phyloP scores from a whole-genome alignment of 2,113 vertebrate species.

The Mus spicilegus region DNA sequence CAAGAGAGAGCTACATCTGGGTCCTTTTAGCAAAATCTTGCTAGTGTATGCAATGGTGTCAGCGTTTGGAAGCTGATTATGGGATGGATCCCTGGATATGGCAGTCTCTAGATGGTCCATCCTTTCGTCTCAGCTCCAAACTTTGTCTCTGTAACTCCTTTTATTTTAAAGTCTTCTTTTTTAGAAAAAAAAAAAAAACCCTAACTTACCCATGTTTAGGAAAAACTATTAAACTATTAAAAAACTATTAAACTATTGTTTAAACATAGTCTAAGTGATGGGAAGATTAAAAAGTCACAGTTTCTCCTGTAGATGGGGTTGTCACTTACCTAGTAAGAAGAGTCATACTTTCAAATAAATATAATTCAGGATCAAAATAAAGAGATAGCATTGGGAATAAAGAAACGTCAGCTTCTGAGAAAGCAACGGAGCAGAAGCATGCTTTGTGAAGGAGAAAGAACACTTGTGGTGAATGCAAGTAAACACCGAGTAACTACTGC shows the following conservation, averaged over 20 bases:
- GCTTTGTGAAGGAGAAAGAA: not conserved
- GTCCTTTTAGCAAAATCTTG: too few relatives aligned
- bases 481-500: not conserved
- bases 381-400: not conserved
- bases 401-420: not conserved
- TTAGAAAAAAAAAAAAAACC: not conserved
- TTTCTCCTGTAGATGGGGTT: not conserved
- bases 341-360: not conserved
- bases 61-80: too few relatives aligned
- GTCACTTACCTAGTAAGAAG: not conserved
- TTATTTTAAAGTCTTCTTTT: not conserved
- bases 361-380: not conserved
- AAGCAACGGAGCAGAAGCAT: not conserved
- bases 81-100: too few relatives aligned
- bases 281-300: not conserved
- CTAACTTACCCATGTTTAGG: not conserved
- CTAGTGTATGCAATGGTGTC: too few relatives aligned
- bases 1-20: too few relatives aligned
- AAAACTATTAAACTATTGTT: not conserved
- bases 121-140: too few relatives aligned
- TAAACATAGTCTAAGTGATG: not conserved
- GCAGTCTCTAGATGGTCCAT: too few relatives aligned
- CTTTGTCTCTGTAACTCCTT: too few relatives aligned
- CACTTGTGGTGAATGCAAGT: not conserved
- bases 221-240: not conserved